phyloP scores from a whole-genome alignment of 1,140 invertebrate genomes.

The Wasmannia auropunctata region DNA sequence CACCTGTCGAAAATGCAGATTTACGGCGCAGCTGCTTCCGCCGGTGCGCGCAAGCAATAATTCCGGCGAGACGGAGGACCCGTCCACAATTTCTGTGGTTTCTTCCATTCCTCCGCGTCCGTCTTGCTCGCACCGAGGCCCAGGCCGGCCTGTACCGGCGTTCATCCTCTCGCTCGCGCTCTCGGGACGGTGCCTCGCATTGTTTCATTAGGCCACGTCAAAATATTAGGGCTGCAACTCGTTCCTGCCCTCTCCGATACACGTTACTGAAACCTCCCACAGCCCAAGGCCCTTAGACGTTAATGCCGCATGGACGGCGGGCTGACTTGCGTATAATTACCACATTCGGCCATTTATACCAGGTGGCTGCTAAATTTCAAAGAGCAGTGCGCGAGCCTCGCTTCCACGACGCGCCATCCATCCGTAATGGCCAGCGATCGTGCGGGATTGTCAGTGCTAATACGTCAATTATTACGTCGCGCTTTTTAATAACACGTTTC shows the following conservation, averaged over 20 bases:
- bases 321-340: conserved; percentile 70
- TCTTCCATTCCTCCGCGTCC: conserved; percentile 61
- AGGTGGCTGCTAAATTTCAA: conserved; percentile 59
- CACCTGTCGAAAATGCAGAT: conserved; percentile 79
- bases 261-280: conserved; percentile 62
- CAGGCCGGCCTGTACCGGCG: not conserved
- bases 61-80: conserved; percentile 61
- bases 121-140: conserved; percentile 12
- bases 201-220: conserved; percentile 68
- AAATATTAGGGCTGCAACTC: conserved; percentile 67
- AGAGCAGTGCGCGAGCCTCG: conserved; percentile 4
- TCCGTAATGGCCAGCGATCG: not conserved
- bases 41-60: conserved; percentile 70
- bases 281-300: conserved; percentile 62
- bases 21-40: conserved; percentile 76
- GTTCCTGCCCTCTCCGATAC: conserved; percentile 59
- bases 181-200: conserved; percentile 42
- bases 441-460: conserved; percentile 5
- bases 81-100: conserved; percentile 71
- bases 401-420: not conserved
- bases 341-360: conserved; percentile 62
- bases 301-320: conserved; percentile 55
- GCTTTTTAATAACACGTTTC: not conserved
- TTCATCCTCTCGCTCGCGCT: conserved; percentile 1
- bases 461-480: conserved; percentile 32